Percentiles rank a stretch among this genome's conserved stretches.
Conservation (phyloP, 2,888 invertebrate species). For the Neoascia interrupta region DNA sequence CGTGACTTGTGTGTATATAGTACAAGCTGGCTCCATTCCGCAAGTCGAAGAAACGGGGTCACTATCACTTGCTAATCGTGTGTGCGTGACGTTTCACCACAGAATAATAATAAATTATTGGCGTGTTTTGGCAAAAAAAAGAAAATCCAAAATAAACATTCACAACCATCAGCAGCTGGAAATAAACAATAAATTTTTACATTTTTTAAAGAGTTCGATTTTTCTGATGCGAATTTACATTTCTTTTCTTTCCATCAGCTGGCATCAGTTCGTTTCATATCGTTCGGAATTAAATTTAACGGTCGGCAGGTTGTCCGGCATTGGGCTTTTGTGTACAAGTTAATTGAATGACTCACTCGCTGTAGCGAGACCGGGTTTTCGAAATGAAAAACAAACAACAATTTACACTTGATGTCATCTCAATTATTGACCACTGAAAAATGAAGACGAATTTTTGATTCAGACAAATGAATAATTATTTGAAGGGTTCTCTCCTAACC, state of each 20-base stretch:
- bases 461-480: too few species aligned
- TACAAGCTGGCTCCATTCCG: constrained; percentile 42
- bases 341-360: constrained; percentile 43
- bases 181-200: constrained; percentile 22
- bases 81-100: constrained; percentile 48
- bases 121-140: constrained; percentile 35
- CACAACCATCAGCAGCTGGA: neutral
- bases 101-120: constrained; percentile 1
- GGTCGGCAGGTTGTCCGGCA: neutral
- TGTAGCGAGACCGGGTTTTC: too few species aligned
- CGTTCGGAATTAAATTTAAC: neutral
- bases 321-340: constrained; percentile 7
- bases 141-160: constrained; percentile 2
- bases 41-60: constrained; percentile 49
- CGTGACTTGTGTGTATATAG: constrained; percentile 42
- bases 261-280: neutral
- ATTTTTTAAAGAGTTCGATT: neutral
- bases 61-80: constrained; percentile 59
- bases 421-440: too few species aligned
- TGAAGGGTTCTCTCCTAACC: too few species aligned
- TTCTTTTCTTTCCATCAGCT: constrained; percentile 6
- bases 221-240: neutral
- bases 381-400: too few species aligned
- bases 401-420: too few species aligned
- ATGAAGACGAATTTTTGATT: too few species aligned